Conservation (phyloP, 2,797 vertebrate species). For the Macroramphosus scolopax region DNA sequence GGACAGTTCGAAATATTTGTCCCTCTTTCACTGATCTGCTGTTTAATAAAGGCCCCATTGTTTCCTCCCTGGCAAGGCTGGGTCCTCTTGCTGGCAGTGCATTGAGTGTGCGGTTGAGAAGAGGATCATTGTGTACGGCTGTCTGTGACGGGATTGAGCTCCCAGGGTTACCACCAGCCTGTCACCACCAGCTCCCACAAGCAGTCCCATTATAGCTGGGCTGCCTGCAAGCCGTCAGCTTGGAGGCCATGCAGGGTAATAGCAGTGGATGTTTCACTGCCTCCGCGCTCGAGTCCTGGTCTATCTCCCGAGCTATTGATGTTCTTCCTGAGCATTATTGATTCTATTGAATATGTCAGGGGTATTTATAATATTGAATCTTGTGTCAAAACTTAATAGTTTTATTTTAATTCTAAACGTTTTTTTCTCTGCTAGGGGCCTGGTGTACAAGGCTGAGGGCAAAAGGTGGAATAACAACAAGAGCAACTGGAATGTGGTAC, state of each 20-base stretch:
- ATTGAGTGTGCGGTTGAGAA: constrained; percentile 57
- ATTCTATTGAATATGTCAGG: constrained; percentile 2
- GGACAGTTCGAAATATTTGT: constrained; percentile 20
- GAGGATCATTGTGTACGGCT: constrained; percentile 66
- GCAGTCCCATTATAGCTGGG: constrained; percentile 31
- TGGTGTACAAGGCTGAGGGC: constrained; percentile 45
- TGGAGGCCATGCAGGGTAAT: constrained; percentile 6
- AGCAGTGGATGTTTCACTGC: background rate
- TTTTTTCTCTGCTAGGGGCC: constrained; percentile 58
- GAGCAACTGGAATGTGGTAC: constrained; percentile 54
- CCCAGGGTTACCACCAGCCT: constrained; percentile 51
- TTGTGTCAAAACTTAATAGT: constrained; percentile 7
- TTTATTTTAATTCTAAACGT: constrained; percentile 15
- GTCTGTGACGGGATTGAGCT: constrained; percentile 44
- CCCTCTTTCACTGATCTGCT: constrained; percentile 29
- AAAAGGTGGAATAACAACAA: constrained; percentile 50
- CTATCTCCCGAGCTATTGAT: background rate
- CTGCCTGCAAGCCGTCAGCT: constrained; percentile 18
- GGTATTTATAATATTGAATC: background rate
- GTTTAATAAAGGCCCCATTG: constrained; percentile 62
- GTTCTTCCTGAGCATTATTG: background rate
- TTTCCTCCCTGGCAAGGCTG: constrained; percentile 46
- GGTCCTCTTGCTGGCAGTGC: constrained; percentile 41
- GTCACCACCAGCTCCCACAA: constrained; percentile 59
- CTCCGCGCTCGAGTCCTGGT: constrained; percentile 1